Evolutionary conservation across 1,140 invertebrate species (phyloP), one percentile per base, ranked within the genome.

Genomic region (Drosophila nigromelanica): DNA sequence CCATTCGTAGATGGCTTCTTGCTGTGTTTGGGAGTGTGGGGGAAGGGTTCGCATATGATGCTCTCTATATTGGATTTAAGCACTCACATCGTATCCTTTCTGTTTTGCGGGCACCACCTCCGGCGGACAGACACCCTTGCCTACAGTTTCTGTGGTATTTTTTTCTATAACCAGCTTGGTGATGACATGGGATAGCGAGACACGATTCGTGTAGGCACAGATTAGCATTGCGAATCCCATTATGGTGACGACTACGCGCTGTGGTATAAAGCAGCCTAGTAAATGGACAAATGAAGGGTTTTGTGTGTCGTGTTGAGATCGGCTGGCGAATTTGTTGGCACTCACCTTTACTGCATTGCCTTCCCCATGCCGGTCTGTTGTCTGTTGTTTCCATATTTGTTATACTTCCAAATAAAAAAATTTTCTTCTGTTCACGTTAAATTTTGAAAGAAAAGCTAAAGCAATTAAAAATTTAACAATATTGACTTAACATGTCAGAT

Each of bases 141-240:
- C 15, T 11, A 48, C 11, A 1, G 1, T 15, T 0, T 3, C 18
- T 8, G 73, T 76, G 7, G 54, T 54, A 59, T 68, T 63, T 42
- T 33, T 43, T 1, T 58, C 47, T 8, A 73, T 12, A 5, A 62
- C 70, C 3, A 77, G 35, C 2, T 59, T 27, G 5, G 69, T 73
- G 27, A 77, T 69, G 8, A 58, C 74, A 30, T 59, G 35, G 0
- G 74, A 77, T 1, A 77, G 15, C 3, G 70, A 73, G 0, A 73
- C 30, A 4, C 74, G 74, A 37, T 68, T 43, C 0, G 63, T 73
- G 24, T 62, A 77, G 0, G 59, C 30, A 1, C 15, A 56, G 4
- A 73, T 10, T 6, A 73, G 4, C 0, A 24, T 21, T 1, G 69
- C 24, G 21, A 77, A 73, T 10, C 52, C 58, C 54, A 77, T 59